Conservation (phyloP, 2,888 invertebrate genomes). For the Neocrepidodera transversa region DNA sequence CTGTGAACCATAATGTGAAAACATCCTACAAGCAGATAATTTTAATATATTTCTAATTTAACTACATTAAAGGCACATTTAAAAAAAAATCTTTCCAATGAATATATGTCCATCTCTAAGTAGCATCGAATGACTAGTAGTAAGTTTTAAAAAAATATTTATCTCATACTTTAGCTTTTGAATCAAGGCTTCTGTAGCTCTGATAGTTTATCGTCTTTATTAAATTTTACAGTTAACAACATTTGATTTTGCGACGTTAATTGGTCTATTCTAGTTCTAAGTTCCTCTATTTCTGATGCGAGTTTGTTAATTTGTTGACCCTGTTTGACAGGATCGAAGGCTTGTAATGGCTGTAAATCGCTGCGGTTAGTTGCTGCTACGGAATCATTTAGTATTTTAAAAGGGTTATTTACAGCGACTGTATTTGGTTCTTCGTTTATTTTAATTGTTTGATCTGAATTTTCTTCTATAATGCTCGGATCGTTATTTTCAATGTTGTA, state of each 20-base stretch:
- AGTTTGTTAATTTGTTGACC: constrained; percentile 55
- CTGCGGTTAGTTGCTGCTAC: constrained; percentile 10
- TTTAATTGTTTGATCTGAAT: background rate
- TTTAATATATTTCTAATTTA: background rate
- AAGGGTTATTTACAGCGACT: constrained; percentile 5
- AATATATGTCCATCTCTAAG: constrained; percentile 16
- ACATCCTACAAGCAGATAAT: no score
- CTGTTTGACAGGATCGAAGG: constrained; percentile 47
- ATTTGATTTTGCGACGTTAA: constrained; percentile 53
- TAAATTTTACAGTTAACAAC: constrained; percentile 42
- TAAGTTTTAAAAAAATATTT: constrained; percentile 40
- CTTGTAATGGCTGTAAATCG: background rate
- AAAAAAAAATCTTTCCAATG: background rate
- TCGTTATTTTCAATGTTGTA: constrained; percentile 7
- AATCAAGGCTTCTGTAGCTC: constrained; percentile 44
- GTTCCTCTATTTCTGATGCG: constrained; percentile 56
- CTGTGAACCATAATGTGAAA: no score
- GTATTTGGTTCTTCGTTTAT: background rate
- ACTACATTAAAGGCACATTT: constrained; percentile 11
- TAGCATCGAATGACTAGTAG: constrained; percentile 45
- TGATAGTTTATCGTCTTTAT: constrained; percentile 39
- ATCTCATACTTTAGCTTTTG: constrained; percentile 14
- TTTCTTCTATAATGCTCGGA: constrained; percentile 21
- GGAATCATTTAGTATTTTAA: constrained; percentile 23
- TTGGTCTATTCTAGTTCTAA: constrained; percentile 54